Evolutionary conservation across 2,888 invertebrate genomes (phyloP).

Genomic region (Panopea generosa): DNA sequence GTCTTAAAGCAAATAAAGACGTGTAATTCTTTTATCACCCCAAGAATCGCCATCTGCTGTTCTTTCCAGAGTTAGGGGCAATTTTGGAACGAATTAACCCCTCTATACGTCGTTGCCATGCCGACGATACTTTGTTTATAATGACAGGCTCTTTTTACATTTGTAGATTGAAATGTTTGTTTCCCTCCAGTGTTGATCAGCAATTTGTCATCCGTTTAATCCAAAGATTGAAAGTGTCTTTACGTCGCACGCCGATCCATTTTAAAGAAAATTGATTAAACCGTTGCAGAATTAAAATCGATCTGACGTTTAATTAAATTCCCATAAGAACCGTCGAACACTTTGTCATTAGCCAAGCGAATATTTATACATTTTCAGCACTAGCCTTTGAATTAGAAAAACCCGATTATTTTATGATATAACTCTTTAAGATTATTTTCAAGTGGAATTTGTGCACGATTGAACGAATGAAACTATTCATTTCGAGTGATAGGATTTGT

Average conservation of each 20-base stretch:
- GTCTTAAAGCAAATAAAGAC: slow-evolving; percentile 35
- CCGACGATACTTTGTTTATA: slow-evolving; percentile 21
- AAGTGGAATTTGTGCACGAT: too few relatives aligned
- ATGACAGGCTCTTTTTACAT: slow-evolving; percentile 8
- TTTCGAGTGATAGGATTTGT: too few relatives aligned
- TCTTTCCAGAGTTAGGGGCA: slow-evolving; percentile 17
- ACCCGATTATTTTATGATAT: too few relatives aligned
- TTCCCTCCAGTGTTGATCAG: slow-evolving; percentile 7
- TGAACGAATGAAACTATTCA: too few relatives aligned
- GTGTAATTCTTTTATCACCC: slow-evolving; percentile 38
- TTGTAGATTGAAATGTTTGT: slow-evolving; percentile 23
- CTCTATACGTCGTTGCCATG: slow-evolving; percentile 5
- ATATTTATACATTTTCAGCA: too few relatives aligned
- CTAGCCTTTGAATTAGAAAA: too few relatives aligned
- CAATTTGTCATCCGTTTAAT: slow-evolving; percentile 39
- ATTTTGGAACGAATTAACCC: slow-evolving; percentile 40
- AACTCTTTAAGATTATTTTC: too few relatives aligned
- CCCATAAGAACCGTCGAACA: too few relatives aligned
- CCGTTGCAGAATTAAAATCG: background rate
- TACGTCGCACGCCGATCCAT: slow-evolving; percentile 5
- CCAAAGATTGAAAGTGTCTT: slow-evolving; percentile 39
- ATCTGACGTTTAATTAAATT: too few relatives aligned
- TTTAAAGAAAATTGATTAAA: slow-evolving; percentile 8
- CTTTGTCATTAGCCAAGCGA: too few relatives aligned
- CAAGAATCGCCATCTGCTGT: slow-evolving; percentile 35